phyloP scores from a whole-genome alignment of 2,888 invertebrate species.

The Patella ulyssiponensis region DNA sequence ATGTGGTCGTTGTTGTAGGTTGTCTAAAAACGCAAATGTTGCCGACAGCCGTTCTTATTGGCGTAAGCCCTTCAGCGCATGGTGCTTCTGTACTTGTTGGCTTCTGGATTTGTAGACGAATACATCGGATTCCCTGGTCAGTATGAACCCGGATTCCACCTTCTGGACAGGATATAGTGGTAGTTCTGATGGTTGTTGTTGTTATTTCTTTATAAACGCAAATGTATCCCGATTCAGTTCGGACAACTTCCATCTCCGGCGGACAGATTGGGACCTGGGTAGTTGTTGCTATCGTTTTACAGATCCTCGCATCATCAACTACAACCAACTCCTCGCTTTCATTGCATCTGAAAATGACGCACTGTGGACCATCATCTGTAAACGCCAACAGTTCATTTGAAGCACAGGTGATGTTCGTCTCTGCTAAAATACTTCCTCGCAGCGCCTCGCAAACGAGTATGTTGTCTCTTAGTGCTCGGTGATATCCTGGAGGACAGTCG shows the following conservation, averaged over 20 bases:
- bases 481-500: slow-evolving; percentile 20
- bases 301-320: not conserved
- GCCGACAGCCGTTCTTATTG: slow-evolving; percentile 35
- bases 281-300: slow-evolving; percentile 6
- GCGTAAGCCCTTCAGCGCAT: slow-evolving; percentile 39
- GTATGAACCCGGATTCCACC: slow-evolving; percentile 3
- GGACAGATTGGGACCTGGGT: slow-evolving; percentile 14
- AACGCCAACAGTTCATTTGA: slow-evolving; percentile 7
- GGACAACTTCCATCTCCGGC: not conserved
- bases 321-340: not conserved
- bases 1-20: not conserved
- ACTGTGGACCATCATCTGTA: not conserved
- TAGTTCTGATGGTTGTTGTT: slow-evolving; percentile 16
- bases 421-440: slow-evolving; percentile 12
- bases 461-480: slow-evolving; percentile 16
- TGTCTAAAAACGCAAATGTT: slow-evolving; percentile 14
- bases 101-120: not conserved
- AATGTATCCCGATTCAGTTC: not conserved
- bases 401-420: slow-evolving; percentile 13
- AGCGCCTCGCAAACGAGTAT: slow-evolving; percentile 17
- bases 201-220: slow-evolving; percentile 7
- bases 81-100: slow-evolving; percentile 28
- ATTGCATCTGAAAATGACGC: slow-evolving; percentile 14
- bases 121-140: not conserved
- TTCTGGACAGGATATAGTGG: slow-evolving; percentile 14